A percentile compares a stretch with the other conserved stretches of the same genome.
Conservation (phyloP, 1,140 invertebrate species). For the Druon quercuslanigerum region DNA sequence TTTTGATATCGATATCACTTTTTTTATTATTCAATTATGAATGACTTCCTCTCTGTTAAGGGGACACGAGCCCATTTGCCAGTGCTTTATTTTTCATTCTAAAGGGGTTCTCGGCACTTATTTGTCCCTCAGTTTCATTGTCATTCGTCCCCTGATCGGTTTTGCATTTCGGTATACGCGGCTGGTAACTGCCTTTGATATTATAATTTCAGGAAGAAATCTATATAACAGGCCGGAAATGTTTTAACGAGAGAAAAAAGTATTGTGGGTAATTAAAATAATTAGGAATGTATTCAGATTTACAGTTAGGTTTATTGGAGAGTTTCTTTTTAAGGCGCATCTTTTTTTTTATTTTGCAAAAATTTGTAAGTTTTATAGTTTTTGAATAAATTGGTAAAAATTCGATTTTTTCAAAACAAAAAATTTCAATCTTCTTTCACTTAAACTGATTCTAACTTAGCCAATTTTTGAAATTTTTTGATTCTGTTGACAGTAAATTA, state of each 20-base stretch:
- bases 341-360: too few relatives aligned
- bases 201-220: constrained; percentile 5
- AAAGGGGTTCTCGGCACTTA: constrained; percentile 25
- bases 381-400: too few relatives aligned
- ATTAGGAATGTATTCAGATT: too few relatives aligned
- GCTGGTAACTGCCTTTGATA: constrained; percentile 11
- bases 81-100: constrained; percentile 29
- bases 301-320: too few relatives aligned
- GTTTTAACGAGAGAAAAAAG: neutral
- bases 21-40: constrained; percentile 28
- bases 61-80: constrained; percentile 14
- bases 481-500: too few relatives aligned
- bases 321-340: too few relatives aligned
- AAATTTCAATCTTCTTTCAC: too few relatives aligned
- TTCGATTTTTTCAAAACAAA: too few relatives aligned
- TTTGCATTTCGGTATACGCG: constrained; percentile 24
- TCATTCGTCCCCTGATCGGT: constrained; percentile 30
- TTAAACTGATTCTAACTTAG: too few relatives aligned
- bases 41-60: constrained; percentile 19
- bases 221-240: constrained; percentile 10
- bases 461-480: too few relatives aligned
- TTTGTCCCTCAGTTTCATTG: constrained; percentile 29
- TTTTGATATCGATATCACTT: constrained; percentile 23
- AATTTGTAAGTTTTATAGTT: too few relatives aligned
- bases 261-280: neutral